These are phyloP conservation scores for Enteromius radiatus DNA, from an alignment of 2,797 vertebrate genomes.

Conservation along the genomic window DNA sequence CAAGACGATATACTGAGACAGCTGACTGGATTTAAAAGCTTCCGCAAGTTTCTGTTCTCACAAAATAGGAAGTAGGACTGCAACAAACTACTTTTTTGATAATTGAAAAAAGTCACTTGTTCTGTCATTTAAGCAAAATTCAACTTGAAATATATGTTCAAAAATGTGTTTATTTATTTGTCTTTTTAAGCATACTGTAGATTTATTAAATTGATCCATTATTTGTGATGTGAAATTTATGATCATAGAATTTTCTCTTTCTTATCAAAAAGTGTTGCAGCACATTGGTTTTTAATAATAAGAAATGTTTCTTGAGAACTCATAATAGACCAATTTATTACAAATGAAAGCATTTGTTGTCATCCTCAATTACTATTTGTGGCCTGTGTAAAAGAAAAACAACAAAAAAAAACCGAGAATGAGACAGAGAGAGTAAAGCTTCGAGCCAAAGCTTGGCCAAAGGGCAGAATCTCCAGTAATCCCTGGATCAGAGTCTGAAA, in stretches of 20 bases:
- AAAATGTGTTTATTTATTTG: background rate
- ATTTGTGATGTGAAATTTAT: no score
- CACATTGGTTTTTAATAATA: no score
- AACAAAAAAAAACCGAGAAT: conserved; percentile 37
- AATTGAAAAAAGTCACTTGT: background rate
- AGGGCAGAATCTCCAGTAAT: conserved; percentile 59
- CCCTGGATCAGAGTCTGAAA: conserved; percentile 56
- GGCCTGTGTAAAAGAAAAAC: conserved; percentile 7
- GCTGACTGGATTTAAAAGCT: conserved; percentile 3
- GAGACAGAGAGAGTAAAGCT: background rate
- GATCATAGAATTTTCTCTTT: no score
- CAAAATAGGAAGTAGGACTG: background rate
- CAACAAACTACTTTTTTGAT: background rate
- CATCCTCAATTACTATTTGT: background rate
- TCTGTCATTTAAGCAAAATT: background rate
- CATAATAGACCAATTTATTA: background rate
- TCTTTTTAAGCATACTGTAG: no score
- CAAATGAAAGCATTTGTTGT: background rate
- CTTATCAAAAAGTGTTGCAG: no score
- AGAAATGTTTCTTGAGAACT: no score
- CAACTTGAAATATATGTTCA: background rate
- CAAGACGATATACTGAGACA: conserved; percentile 16
- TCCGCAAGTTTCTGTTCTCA: background rate
- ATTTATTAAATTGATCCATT: no score
- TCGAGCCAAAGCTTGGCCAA: conserved; percentile 49